These are phyloP conservation scores for Carduelis carduelis DNA, from an alignment of 2,797 vertebrate genomes.

Conservation along the genomic window DNA sequence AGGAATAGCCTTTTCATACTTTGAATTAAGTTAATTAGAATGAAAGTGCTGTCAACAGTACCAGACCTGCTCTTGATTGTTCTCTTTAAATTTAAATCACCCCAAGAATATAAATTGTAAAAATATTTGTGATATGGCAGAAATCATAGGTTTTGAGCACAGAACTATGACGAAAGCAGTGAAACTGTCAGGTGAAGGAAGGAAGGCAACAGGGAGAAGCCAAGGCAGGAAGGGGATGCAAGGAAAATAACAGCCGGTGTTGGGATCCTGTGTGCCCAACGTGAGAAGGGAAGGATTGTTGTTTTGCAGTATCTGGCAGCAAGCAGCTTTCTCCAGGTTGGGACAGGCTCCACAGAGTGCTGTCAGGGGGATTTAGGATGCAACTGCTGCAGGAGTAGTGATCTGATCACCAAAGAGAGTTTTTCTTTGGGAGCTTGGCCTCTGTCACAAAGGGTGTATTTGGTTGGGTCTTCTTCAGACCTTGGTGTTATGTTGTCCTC, in stretches of 20 bases:
- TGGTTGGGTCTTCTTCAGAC: not conserved
- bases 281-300: not conserved
- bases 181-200: not conserved
- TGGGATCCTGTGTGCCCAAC: not conserved
- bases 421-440: not conserved
- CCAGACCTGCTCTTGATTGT: slow-evolving; percentile 39
- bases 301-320: not conserved
- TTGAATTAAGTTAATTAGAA: slow-evolving; percentile 51
- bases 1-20: not conserved
- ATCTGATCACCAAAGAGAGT: not conserved
- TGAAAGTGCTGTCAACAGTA: slow-evolving; percentile 14
- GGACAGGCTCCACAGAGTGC: not conserved
- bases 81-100: slow-evolving; percentile 41
- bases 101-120: slow-evolving; percentile 20
- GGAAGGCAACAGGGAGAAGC: not conserved
- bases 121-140: not conserved
- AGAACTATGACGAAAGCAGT: not conserved
- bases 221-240: not conserved
- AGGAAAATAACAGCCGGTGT: not conserved
- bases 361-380: not conserved
- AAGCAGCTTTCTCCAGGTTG: not conserved
- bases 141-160: not conserved
- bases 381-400: not conserved
- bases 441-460: not conserved
- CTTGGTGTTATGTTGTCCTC: fast-evolving